Conservation (phyloP, 2,888 invertebrate species). For the Germaria angustata region DNA sequence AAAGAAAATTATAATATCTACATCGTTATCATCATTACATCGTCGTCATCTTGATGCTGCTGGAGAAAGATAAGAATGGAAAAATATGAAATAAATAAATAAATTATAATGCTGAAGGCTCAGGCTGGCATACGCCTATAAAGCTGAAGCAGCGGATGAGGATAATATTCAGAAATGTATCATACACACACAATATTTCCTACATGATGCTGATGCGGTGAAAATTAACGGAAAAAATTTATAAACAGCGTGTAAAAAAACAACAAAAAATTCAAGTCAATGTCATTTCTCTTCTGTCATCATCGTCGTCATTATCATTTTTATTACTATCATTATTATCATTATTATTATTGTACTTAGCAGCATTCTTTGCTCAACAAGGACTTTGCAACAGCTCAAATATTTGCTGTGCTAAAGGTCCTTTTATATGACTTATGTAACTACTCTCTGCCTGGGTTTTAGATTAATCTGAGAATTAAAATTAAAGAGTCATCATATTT, state of each 20-base stretch:
- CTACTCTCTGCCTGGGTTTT: neutral
- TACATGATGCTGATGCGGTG: neutral
- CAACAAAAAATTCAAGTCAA: constrained; percentile 28
- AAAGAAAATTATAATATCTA: constrained; percentile 34
- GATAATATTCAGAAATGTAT: neutral
- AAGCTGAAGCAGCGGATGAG: too few relatives aligned
- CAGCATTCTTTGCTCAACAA: constrained; percentile 24
- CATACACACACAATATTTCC: neutral
- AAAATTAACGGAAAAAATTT: constrained; percentile 27
- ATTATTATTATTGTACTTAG: neutral
- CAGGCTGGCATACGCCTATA: neutral
- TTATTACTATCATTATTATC: neutral
- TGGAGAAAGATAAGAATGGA: neutral
- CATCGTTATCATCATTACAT: neutral
- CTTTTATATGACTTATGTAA: constrained; percentile 10
- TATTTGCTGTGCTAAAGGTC: constrained; percentile 35
- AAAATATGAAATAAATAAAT: neutral
- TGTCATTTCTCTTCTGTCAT: constrained; percentile 29
- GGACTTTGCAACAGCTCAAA: constrained; percentile 39
- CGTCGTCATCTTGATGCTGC: neutral
- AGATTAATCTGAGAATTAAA: constrained; percentile 34
- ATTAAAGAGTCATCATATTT: constrained; percentile 38
- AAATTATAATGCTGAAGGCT: neutral
- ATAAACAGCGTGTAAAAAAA: constrained; percentile 20
- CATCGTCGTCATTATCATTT: neutral